A percentile compares a stretch with the other conserved stretches of the same genome.
These are phyloP conservation scores for Typhlichthys subterraneus DNA, from an alignment of 2,797 vertebrate genomes.

Conservation along the genomic window DNA sequence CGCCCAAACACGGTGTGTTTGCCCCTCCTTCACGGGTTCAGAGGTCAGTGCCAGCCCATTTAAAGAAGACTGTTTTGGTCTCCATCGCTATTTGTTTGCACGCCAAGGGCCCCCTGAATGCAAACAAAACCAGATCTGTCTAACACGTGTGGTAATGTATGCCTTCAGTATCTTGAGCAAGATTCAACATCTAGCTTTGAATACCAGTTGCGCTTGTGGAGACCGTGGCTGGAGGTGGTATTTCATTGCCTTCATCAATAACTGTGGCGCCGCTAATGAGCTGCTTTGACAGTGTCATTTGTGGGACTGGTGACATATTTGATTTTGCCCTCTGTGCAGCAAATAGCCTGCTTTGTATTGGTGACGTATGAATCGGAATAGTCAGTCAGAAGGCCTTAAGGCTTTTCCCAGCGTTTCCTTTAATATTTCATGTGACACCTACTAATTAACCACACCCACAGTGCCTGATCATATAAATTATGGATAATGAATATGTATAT, in stretches of 20 bases:
- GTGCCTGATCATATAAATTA: conserved; percentile 27
- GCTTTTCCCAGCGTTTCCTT: conserved; percentile 10
- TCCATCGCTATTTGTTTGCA: neutral
- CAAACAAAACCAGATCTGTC: conserved; percentile 26
- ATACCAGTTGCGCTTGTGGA: conserved; percentile 18
- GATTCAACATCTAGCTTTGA: conserved; percentile 10
- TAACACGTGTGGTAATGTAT: conserved; percentile 10
- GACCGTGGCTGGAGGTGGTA: conserved; percentile 13
- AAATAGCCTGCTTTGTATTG: conserved; percentile 31
- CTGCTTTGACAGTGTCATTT: conserved; percentile 54
- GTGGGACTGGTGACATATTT: conserved; percentile 44
- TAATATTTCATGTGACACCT: conserved; percentile 43
- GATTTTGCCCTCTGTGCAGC: conserved; percentile 41
- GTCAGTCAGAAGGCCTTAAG: conserved; percentile 38
- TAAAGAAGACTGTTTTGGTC: neutral
- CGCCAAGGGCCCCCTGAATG: neutral
- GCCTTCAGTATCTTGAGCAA: conserved; percentile 14
- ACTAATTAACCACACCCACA: conserved; percentile 35
- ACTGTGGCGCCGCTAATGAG: conserved; percentile 45
- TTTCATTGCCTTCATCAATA: conserved; percentile 50
- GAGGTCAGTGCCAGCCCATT: conserved; percentile 75
- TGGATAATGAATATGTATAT: conserved; percentile 15
- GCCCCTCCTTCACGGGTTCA: conserved; percentile 93
- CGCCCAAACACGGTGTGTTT: conserved; percentile 91
- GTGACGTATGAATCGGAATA: conserved; percentile 46